phyloP scores from a whole-genome alignment of 2,797 vertebrate species.

The Sebastes umbrosus region DNA sequence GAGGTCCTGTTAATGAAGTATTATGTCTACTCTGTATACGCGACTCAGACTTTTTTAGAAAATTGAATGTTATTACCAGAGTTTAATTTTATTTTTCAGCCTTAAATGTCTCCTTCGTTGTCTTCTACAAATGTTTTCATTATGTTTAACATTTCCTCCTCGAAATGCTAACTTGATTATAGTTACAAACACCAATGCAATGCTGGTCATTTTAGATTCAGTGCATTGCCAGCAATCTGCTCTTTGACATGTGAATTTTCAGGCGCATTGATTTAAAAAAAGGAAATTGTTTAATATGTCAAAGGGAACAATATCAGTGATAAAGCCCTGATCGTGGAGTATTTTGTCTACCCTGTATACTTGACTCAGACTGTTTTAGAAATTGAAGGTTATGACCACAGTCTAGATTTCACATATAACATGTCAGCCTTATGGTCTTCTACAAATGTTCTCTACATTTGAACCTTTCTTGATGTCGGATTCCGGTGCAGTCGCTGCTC shows the following conservation, averaged over 20 bases:
- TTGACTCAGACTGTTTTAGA: neutral
- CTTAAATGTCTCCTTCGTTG: too few species aligned
- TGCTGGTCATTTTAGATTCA: neutral
- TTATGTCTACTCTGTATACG: too few species aligned
- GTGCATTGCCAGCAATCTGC: neutral
- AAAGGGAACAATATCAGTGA: neutral
- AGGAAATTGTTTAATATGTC: neutral
- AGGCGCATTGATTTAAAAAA: neutral
- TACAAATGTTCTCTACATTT: neutral
- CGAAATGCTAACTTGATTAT: neutral
- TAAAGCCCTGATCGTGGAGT: neutral
- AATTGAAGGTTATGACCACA: neutral
- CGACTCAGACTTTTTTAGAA: neutral
- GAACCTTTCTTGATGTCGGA: neutral
- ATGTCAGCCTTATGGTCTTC: neutral
- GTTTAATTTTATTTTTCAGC: neutral
- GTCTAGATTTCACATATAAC: neutral
- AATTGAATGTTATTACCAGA: neutral
- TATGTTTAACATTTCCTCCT: neutral
- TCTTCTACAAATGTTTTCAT: neutral
- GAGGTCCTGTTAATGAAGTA: neutral
- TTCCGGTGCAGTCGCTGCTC: neutral
- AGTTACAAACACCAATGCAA: neutral
- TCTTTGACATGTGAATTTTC: neutral
- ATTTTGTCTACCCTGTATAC: neutral